phyloP scores from a whole-genome alignment of 92 coral and sea anemone genomes.

The Anthopleura xanthogrammica region DNA sequence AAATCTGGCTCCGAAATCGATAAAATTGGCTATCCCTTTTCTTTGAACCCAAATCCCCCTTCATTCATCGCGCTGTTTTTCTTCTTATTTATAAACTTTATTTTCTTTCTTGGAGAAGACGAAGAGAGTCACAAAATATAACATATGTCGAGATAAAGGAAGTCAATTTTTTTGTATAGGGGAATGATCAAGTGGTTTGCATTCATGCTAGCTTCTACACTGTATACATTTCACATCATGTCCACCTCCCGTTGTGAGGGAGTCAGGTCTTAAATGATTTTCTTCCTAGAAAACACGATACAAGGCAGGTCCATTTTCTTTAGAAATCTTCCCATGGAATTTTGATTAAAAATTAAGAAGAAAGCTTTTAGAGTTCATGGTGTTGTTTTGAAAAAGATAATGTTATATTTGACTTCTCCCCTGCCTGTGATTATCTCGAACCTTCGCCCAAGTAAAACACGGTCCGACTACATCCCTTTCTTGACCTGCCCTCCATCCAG shows the following conservation, averaged over 20 bases:
- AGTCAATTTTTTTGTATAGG: not conserved
- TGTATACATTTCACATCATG: constrained; percentile 3
- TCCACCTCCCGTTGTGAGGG: constrained; percentile 3
- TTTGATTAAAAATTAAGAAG: not conserved
- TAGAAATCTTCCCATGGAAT: not conserved
- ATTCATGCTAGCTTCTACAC: not conserved
- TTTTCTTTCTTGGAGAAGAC: not conserved
- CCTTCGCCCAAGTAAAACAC: constrained; percentile 1
- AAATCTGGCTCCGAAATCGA: constrained; percentile 5
- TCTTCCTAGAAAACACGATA: not conserved
- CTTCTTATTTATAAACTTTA: not conserved
- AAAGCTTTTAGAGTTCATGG: not conserved
- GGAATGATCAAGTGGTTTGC: not conserved
- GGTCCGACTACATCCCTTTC: not conserved
- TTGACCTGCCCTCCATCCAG: constrained; percentile 23
- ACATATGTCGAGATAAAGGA: not conserved
- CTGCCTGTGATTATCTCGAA: constrained; percentile 3
- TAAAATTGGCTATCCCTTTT: not conserved
- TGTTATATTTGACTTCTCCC: not conserved
- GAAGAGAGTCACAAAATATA: not conserved
- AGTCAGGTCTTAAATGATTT: not conserved
- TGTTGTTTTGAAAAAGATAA: not conserved
- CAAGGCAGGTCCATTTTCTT: not conserved
- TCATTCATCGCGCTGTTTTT: not conserved
- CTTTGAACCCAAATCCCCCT: not conserved